A percentile compares a stretch with the other conserved stretches of the same genome.
phyloP scores from a whole-genome alignment of 2,888 invertebrate species.

The Stenotaenia linearis region DNA sequence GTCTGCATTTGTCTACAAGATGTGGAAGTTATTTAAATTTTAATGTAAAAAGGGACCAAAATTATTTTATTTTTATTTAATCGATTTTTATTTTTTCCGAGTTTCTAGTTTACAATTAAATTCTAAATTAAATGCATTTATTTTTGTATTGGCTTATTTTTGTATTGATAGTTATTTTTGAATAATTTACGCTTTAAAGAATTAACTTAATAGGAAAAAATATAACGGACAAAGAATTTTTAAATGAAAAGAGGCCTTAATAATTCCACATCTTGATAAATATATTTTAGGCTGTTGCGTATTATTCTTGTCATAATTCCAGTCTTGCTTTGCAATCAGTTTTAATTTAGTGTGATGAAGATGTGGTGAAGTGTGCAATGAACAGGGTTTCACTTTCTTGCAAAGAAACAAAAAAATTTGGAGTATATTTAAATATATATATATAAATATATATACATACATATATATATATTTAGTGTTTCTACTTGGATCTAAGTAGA shows the following conservation, averaged over 20 bases:
- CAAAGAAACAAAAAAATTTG: constrained; percentile 28
- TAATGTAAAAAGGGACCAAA: background rate
- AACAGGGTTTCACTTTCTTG: constrained; percentile 33
- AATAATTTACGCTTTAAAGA: background rate
- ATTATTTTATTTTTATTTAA: background rate
- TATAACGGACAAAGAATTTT: background rate
- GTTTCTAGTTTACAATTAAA: background rate
- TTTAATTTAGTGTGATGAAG: constrained; percentile 3
- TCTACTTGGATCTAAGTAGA: constrained; percentile 1
- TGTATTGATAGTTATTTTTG: background rate
- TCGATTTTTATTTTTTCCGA: too few species aligned
- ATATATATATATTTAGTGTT: constrained; percentile 32
- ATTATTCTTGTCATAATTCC: constrained; percentile 1
- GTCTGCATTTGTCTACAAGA: constrained; percentile 4
- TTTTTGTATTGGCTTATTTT: background rate
- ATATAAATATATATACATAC: constrained; percentile 6
- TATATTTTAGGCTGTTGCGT: constrained; percentile 5
- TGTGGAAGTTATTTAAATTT: background rate
- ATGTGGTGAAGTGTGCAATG: constrained; percentile 26
- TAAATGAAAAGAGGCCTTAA: background rate
- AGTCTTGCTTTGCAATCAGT: constrained; percentile 9
- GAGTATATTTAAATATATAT: constrained; percentile 31
- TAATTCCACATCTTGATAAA: background rate
- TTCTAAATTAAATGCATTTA: background rate
- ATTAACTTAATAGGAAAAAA: background rate